Evolutionary conservation across 2,113 vertebrate species (phyloP), one percentile per base, ranked within the genome.

Genomic region (Melanerpes formicivorus): DNA sequence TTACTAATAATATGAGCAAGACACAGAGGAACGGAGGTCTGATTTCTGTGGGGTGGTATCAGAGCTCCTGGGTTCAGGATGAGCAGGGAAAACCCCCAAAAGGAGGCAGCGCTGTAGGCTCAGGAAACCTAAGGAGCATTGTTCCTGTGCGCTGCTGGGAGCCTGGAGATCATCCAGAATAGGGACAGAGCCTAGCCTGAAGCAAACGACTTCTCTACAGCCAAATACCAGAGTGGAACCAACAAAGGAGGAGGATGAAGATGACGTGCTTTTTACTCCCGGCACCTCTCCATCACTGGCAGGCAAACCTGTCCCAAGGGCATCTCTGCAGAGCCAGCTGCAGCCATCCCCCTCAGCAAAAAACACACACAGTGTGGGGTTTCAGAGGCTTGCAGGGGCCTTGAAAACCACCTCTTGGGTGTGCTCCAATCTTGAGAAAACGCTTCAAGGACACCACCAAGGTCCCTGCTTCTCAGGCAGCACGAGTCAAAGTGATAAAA

Each of bases 401-500:
- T 89, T 82, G 32, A 58, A 82, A 87, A 73, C 27, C 62, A 94
- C 72, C 72, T 94, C 93, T 67, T 92, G 69, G 48, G 60, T 74
- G 21, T 89, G 48, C 54, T 90, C 81, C 84, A 85, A 0, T 44
- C 40, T 54, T 79, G 40, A 74, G 48, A 44, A 88, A 94, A 90
- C 72, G 79, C 80, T 91, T 72, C 58, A 86, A 78, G 77, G 80
- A 90, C 62, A 78, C 54, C 50, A 77, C 5, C 0, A 0, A 90
- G 67, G 60, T 84, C 40, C 76, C 71, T 85, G 87, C 66, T 67
- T 90, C 78, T 82, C 56, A 44, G 48, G 23, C 59, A 77, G 42
- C 82, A 60, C 0, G 1, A 93, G 56, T 81, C 86, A 90, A 88
- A 88, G 75, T 50, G 91, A 92, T 95, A 95, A 91, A 90, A 91